These are phyloP conservation scores for Microhierax caerulescens DNA, from an alignment of 2,797 vertebrate species.

Conservation along the genomic window DNA sequence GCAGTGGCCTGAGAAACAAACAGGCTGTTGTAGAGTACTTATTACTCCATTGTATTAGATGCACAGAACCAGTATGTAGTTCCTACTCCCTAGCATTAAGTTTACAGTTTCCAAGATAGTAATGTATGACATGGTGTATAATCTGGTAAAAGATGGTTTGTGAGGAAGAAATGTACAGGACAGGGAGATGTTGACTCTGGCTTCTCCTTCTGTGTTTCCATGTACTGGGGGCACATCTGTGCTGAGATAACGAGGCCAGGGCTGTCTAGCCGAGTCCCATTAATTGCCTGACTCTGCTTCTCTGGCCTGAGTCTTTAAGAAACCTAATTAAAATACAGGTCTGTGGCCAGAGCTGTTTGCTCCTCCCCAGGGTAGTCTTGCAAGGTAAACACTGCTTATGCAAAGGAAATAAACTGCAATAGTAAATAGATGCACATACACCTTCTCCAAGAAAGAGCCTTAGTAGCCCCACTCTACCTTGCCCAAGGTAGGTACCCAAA, in stretches of 20 bases:
- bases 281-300: not conserved
- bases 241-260: not conserved
- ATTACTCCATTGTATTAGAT: not conserved
- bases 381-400: not conserved
- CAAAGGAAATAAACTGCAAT: not conserved
- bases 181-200: not conserved
- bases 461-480: not conserved
- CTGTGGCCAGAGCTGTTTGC: not conserved
- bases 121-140: not conserved
- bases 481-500: not conserved
- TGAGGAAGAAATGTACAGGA: not conserved
- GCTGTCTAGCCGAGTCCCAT: not conserved
- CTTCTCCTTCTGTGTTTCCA: not conserved
- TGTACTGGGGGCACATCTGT: rapidly evolving
- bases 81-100: not conserved
- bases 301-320: not conserved
- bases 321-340: not conserved
- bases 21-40: not conserved
- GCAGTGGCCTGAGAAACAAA: not conserved
- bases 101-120: not conserved
- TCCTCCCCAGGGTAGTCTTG: not conserved
- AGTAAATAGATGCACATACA: not conserved
- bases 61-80: not conserved
- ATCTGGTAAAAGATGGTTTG: not conserved
- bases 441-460: not conserved